Evolutionary conservation across 1,140 invertebrate species (phyloP).

Genomic region (Yoshiicerus persimilis): DNA sequence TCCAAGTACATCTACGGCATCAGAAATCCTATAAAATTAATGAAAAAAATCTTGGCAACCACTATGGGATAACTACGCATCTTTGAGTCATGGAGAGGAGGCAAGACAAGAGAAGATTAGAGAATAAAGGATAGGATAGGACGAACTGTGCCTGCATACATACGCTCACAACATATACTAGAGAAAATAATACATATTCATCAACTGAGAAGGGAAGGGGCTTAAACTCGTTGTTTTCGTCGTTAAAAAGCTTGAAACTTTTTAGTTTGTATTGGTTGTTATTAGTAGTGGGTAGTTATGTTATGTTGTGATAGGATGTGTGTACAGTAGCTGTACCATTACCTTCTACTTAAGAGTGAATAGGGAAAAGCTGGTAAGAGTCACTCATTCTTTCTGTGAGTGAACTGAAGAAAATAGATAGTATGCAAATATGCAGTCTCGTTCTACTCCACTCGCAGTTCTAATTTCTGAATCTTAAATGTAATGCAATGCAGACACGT

Average conservation of each 20-base stretch:
- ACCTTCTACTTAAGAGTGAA: background rate
- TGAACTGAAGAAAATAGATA: background rate
- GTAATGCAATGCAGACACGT: constrained; percentile 16
- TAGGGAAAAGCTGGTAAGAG: background rate
- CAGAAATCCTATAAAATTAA: constrained; percentile 24
- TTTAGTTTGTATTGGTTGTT: background rate
- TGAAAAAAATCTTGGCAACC: constrained; percentile 27
- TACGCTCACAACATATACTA: too few species aligned
- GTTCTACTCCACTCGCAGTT: background rate
- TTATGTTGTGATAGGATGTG: background rate
- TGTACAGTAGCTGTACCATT: background rate
- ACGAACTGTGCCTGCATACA: background rate
- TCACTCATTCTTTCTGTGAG: background rate
- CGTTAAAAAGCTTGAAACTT: background rate
- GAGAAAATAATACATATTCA: background rate
- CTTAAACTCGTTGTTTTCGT: background rate
- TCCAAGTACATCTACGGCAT: constrained; percentile 12
- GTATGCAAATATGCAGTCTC: background rate
- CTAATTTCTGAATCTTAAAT: constrained; percentile 19
- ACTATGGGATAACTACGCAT: constrained; percentile 1
- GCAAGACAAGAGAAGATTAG: background rate
- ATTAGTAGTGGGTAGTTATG: background rate
- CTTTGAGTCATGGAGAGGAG: background rate
- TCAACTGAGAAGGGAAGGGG: background rate
- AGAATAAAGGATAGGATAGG: background rate